These are phyloP conservation scores for Tetheella fluctuosa DNA, from an alignment of 2,888 invertebrate genomes.

Conservation along the genomic window DNA sequence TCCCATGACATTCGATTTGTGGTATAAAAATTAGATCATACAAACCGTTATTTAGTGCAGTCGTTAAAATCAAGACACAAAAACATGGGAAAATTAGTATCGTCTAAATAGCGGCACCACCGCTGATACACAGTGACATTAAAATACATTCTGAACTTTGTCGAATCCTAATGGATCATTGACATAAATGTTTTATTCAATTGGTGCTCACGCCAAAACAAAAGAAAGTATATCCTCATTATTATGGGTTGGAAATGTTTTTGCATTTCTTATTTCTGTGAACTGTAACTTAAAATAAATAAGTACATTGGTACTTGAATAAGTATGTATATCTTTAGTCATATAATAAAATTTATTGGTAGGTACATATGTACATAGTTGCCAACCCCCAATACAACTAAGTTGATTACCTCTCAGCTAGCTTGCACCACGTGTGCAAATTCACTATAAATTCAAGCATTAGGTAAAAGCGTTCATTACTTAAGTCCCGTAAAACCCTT, in stretches of 20 bases:
- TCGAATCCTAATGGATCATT: slow-evolving; percentile 78
- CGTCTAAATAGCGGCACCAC: slow-evolving; percentile 25
- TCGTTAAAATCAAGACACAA: slow-evolving; percentile 19
- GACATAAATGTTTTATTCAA: slow-evolving; percentile 83
- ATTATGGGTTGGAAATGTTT: slow-evolving; percentile 75
- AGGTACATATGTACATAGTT: neutral
- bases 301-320: slow-evolving; percentile 41
- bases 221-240: slow-evolving; percentile 77
- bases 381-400: slow-evolving; percentile 37
- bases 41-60: slow-evolving; percentile 20
- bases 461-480: slow-evolving; percentile 82
- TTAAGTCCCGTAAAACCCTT: slow-evolving; percentile 84
- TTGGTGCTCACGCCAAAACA: slow-evolving; percentile 76
- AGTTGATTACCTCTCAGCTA: slow-evolving; percentile 53
- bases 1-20: slow-evolving; percentile 53
- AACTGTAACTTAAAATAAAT: slow-evolving; percentile 51
- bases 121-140: slow-evolving; percentile 56
- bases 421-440: slow-evolving; percentile 71
- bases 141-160: slow-evolving; percentile 63
- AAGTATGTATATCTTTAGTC: neutral
- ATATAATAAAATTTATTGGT: neutral
- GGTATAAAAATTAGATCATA: slow-evolving; percentile 40
- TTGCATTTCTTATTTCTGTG: slow-evolving; percentile 67
- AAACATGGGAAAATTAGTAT: slow-evolving; percentile 10
- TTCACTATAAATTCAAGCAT: slow-evolving; percentile 79